Evolutionary conservation across 2,113 vertebrate species (phyloP).

Genomic region (Mohoua ochrocephala): DNA sequence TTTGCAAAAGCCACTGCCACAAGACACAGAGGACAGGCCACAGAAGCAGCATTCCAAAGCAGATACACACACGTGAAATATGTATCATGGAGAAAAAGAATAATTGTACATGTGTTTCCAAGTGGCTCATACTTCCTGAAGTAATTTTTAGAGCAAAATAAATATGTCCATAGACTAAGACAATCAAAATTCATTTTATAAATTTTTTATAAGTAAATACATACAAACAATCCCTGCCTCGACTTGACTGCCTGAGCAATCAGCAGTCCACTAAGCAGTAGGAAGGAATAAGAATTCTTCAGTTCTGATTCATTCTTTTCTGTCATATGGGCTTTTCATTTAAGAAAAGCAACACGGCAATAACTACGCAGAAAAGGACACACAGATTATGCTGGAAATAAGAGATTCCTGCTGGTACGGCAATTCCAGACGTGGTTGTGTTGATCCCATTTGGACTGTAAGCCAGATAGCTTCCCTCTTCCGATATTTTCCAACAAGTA

Average conservation of each 20-base stretch:
- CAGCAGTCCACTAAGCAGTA: neutral
- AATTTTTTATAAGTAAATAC: neutral
- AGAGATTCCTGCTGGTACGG: neutral
- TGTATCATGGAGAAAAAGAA: neutral
- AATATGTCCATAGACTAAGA: neutral
- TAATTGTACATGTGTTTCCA: neutral
- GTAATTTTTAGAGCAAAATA: neutral
- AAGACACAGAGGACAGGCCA: neutral
- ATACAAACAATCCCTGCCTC: neutral
- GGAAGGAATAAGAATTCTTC: neutral
- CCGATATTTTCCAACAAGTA: neutral
- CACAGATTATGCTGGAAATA: neutral
- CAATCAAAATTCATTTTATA: neutral
- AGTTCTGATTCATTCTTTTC: neutral
- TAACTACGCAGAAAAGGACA: neutral
- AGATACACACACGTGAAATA: neutral
- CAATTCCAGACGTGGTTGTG: fast-evolving
- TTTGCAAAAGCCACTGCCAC: neutral
- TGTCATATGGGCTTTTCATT: fast-evolving
- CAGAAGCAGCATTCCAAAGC: neutral
- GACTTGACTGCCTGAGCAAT: neutral
- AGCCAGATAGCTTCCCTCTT: neutral
- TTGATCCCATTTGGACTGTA: neutral
- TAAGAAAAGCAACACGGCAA: neutral
- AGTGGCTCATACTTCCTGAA: neutral